Evolutionary conservation across 2,113 vertebrate species (phyloP).

Genomic region (Catharus fuscescens): DNA sequence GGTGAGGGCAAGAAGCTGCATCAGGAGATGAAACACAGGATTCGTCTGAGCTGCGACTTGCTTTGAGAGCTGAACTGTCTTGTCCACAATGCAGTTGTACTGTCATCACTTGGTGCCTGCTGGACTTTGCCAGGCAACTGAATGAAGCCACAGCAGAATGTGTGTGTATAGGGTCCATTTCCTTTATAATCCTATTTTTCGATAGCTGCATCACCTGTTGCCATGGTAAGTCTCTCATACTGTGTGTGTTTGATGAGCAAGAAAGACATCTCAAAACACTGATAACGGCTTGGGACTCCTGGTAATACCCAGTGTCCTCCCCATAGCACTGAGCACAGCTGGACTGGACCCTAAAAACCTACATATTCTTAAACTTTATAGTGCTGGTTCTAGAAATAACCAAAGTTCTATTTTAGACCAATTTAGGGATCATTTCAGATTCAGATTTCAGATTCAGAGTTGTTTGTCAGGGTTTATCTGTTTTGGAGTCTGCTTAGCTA

Average conservation of each 20-base stretch:
- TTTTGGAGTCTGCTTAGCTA: background rate
- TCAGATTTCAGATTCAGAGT: background rate
- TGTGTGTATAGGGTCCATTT: background rate
- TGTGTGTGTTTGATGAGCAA: background rate
- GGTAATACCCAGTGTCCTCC: background rate
- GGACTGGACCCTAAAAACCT: background rate
- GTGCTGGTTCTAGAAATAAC: background rate
- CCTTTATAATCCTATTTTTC: background rate
- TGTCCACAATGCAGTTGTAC: accelerated
- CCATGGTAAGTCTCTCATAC: background rate
- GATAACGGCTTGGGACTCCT: background rate
- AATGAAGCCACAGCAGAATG: background rate
- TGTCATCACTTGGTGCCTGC: background rate
- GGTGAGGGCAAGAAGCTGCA: background rate
- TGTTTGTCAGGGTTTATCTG: accelerated
- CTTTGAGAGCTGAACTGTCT: background rate
- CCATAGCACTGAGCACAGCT: background rate
- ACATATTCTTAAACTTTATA: background rate
- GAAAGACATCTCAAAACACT: background rate
- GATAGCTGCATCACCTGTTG: background rate
- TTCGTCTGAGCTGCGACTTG: background rate
- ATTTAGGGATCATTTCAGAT: background rate
- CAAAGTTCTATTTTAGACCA: background rate
- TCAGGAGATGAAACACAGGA: background rate
- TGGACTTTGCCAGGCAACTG: background rate